Conservation (phyloP, 2,888 invertebrate genomes). For the Leptura quadrifasciata region DNA sequence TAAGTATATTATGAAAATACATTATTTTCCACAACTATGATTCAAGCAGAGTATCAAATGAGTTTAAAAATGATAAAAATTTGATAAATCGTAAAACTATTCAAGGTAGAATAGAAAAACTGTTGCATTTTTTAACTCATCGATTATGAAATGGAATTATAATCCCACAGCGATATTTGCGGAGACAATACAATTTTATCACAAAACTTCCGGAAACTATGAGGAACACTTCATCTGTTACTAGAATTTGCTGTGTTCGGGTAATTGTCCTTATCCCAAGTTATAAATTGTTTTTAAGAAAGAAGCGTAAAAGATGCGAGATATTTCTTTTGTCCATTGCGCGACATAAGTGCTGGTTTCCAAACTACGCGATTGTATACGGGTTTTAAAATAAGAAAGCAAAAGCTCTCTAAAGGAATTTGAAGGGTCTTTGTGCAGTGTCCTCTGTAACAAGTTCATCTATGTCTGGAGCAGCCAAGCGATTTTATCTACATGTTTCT, state of each 20-base stretch:
- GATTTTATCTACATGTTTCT: constrained; percentile 30
- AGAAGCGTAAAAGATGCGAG: constrained; percentile 11
- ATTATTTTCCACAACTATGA: no score
- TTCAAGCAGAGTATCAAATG: no score
- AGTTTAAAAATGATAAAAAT: no score
- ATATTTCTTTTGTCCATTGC: constrained; percentile 32
- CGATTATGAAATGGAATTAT: background rate
- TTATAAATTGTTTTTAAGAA: constrained; percentile 33
- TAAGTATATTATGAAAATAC: no score
- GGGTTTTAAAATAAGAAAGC: constrained; percentile 37
- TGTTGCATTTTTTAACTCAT: background rate
- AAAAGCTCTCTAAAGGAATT: constrained; percentile 29
- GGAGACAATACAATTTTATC: background rate
- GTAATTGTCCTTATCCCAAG: constrained; percentile 10
- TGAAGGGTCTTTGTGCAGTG: constrained; percentile 22
- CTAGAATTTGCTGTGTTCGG: background rate
- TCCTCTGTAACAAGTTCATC: constrained; percentile 35
- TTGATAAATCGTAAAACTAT: no score
- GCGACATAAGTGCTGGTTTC: constrained; percentile 19
- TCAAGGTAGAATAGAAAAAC: no score
- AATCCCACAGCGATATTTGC: background rate
- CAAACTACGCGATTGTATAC: constrained; percentile 10
- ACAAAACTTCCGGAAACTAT: background rate
- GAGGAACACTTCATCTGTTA: background rate
- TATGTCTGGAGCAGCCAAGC: constrained; percentile 24